Evolutionary conservation across 2,888 invertebrate genomes (phyloP).

Genomic region (Heterodera filipjevi): DNA sequence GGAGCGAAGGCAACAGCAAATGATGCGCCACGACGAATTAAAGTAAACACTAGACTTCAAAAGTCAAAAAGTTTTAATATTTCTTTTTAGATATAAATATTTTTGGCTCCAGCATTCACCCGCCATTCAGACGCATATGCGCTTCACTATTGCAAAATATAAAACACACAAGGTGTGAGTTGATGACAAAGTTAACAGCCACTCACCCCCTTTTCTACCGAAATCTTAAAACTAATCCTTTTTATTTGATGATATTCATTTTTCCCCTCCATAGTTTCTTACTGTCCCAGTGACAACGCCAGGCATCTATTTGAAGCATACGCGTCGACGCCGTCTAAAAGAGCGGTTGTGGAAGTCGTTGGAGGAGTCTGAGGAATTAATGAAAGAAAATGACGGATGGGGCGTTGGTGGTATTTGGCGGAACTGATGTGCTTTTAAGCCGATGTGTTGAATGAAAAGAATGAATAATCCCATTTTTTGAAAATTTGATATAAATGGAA

Average conservation of each 20-base stretch:
- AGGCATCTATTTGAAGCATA: background rate
- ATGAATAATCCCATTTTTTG: no score
- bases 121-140: constrained; percentile 8
- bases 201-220: no score
- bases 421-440: background rate
- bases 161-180: constrained; percentile 6
- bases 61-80: background rate
- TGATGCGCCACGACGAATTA: constrained; percentile 14
- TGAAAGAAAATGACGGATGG: constrained; percentile 1
- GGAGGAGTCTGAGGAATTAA: background rate
- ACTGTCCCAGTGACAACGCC: constrained; percentile 1
- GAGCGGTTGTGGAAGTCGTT: background rate
- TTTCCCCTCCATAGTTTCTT: background rate
- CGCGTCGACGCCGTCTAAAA: background rate
- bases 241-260: background rate
- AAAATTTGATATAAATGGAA: no score
- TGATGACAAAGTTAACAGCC: no score
- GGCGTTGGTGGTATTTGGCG: background rate
- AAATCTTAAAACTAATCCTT: background rate
- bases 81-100: background rate
- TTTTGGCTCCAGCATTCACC: constrained; percentile 24
- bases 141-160: background rate
- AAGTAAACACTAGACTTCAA: background rate
- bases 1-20: constrained; percentile 37
- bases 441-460: no score